Evolutionary conservation across 1,140 invertebrate species (phyloP), one percentile per base, ranked within the genome.

Genomic region (Atopsyche davidsoni): DNA sequence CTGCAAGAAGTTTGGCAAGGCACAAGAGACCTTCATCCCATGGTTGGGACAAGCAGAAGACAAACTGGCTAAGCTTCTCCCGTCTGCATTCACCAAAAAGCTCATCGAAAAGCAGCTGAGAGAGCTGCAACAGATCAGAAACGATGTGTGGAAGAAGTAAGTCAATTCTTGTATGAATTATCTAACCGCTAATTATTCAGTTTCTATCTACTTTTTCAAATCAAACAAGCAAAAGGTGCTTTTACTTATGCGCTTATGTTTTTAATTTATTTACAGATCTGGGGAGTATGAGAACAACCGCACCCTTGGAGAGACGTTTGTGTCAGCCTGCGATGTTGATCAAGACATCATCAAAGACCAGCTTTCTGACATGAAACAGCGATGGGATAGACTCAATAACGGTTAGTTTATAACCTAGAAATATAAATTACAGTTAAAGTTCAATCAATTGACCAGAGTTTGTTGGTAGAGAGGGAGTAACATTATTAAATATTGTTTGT

Each of bases 321-420:
- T 89, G 16, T 78, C 79, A 2, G 79, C 87, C 42, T 93, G 91
- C 55, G 91, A 96, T 62, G 82, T 88, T 43, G 92, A 96, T 62
- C 89, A 94, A 62, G 89, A 94, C 35, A 80, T 87, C 9, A 86
- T 97, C 0, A 85, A 89, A 61, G 82, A 84, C 22, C 86, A 93
- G 62, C 68, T 96, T 2, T 75, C 81, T 44, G 77, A 79, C 39
- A 80, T 95, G 63, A 91, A 88, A 67, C 81, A 85, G 44, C 74
- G 89, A 62, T 96, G 93, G 93, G 91, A 95, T 62, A 82, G 81
- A 62, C 73, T 96, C 1, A 93, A 93, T 62, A 87, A 90, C 62
- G 88, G 86, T 77, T 43, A 24, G 36, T 53, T 28, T 43, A 22
- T 22, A 19, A 54, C 10, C 18, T 31, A 35, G 13, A 34, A 39